Evolutionary conservation across 2,797 vertebrate genomes (phyloP), one percentile per base, ranked within the genome.

Genomic region (Ceryle rudis): DNA sequence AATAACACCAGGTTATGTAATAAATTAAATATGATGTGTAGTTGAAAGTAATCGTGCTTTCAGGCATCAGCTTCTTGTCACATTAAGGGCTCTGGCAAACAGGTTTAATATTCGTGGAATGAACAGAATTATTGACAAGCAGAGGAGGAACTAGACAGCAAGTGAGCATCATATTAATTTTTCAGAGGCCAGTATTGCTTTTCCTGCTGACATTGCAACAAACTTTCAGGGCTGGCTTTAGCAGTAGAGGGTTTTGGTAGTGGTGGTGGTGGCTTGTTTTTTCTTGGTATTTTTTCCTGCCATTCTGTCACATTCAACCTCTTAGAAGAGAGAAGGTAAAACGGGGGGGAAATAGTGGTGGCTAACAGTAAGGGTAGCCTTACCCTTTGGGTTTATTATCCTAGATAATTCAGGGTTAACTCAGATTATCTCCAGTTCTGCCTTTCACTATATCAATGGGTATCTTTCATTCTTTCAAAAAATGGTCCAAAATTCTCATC

Each of bases 1-100:
- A 95, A 95, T 97, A 97, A 97, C 88, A 85, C 94, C 89, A 74
- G 92, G 94, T 95, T 94, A 91, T 90, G 37, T 96, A 96, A 97
- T 97, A 98, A 97, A 98, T 98, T 98, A 98, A 97, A 96, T 97
- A 97, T 95, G 91, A 97, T 95, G 95, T 95, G 90, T 82, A 92
- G 86, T 95, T 97, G 97, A 95, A 96, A 97, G 93, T 96, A 96
- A 97, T 94, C 58, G 28, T 16, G 47, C 92, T 97, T 97, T 81
- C 84, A 97, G 86, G 51, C 91, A 94, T 97, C 96, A 97, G 61
- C 84, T 96, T 65, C 93, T 91, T 94, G 92, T 97, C 97, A 96
- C 93, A 90, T 97, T 96, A 97, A 96, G 64, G 95, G 80, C 80
- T 46, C 62, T 96, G 81, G 93, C 95, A 97, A 96, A 74, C 84